Base-by-base conservation (phyloP, 2,113 vertebrate genomes). In the Stigmatopora argus region DNA sequence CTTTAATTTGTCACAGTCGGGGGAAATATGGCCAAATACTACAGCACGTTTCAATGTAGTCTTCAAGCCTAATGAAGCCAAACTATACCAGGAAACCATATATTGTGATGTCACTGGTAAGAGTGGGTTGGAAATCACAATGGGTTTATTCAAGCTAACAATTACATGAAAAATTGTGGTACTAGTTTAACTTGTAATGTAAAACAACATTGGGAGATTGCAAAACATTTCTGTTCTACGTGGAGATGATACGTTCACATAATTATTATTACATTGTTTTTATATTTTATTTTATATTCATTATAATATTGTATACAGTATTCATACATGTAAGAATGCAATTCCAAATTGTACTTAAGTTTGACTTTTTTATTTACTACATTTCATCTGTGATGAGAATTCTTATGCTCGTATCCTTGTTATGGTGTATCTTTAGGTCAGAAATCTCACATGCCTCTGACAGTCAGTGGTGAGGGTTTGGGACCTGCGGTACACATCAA, bases 21-120 rank as follows among this genome's bases (percentile, higher is more conserved):
- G 93, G 1, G 92, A 97, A 13, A 74, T 95, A 58, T 94, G 91
- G 90, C 92, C 93, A 4, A 91, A 91, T 41, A 86, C 80, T 21
- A 92, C 92, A 0, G 73, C 64, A 41, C 77, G 92, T 78, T 88
- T 96, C 51, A 80, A 3, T 2, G 82, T 96, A 48, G 80, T 89
- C 55, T 95, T 96, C 67, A 92, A 90, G 66, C 94, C 94, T 0
- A 69, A 57, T 35, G 90, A 93, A 78, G 92, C 90, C 74, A 87
- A 17, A 72, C 17, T 91, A 31, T 94, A 93, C 81, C 87, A 93
- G 3, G 89, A 89, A 45, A 90, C 80, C 0, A 51, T 94, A 44
- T 96, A 93, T 74, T 97, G 94, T 35, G 73, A 93, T 64, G 81
- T 98, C 78, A 92, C 94, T 91, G 94, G 93, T 87, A 23, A 81